Base-by-base conservation (phyloP, 2,888 invertebrate genomes). In the Melikaiella ostensackeni region DNA sequence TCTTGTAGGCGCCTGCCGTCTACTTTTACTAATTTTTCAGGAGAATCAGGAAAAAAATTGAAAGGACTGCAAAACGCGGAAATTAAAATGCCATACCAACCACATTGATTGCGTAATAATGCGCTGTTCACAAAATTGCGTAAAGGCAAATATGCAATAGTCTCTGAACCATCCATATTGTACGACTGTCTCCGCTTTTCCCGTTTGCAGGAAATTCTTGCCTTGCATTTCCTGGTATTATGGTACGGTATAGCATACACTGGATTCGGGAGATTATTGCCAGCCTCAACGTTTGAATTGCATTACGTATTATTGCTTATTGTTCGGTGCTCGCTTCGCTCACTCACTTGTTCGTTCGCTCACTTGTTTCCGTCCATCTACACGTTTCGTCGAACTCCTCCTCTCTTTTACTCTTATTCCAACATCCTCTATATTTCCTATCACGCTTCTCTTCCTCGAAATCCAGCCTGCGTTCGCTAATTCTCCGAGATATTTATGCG, bases 231-330 rank as follows among this genome's bases (percentile, higher is more conserved):
- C 86, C 87, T 86, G 85, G 84, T 84, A 89, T 89, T 88, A 88
- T 87, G 84, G 84, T 85, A 85, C 85, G 81, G 84, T 84, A 57
- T 46, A 77, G 75, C 55, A 78, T 78, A 66, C 64, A 73, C 11
- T 35, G 82, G 82, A 84, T 85, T 85, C 87, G 85, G 38, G 77
- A 77, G 82, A 84, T 86, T 89, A 89, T 89, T 89, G 89, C 88
- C 89, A 88, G 87, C 87, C 86, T 86, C 86, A 83, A 85, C 87
- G 87, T 89, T 90, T 89, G 88, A 90, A 90, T 90, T 89, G 89
- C 87, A 90, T 90, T 90, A 90, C 88, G 88, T 88, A 90, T 89
- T 88, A 89, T 89, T 89, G 88, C 90, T 89, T 89, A 89, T 90
- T 90, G 90, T 90, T 89, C 89, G 84, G 82, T 81, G 83, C 83